A percentile compares a stretch with the other conserved stretches of the same genome.
Evolutionary conservation across 2,113 vertebrate genomes (phyloP).

Genomic region (Scolopax mira): DNA sequence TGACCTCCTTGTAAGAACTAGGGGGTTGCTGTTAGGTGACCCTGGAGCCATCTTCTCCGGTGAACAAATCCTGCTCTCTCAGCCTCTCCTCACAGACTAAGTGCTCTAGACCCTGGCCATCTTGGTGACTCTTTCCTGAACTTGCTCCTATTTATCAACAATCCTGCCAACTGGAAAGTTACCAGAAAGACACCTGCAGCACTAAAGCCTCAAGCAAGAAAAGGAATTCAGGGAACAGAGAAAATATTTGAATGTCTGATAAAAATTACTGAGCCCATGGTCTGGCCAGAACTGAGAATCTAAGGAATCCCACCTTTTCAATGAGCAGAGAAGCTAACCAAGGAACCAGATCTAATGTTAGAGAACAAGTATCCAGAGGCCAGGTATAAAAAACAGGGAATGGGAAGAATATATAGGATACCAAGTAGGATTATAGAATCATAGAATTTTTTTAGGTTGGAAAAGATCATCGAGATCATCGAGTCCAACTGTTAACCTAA

Average conservation of each 20-base stretch:
- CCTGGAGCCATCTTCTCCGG: neutral
- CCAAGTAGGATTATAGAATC: neutral
- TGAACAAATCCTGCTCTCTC: neutral
- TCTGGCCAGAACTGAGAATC: neutral
- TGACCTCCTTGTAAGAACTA: neutral
- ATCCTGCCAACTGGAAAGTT: accelerated
- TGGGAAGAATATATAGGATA: neutral
- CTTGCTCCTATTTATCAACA: neutral
- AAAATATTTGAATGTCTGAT: neutral
- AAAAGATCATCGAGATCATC: neutral
- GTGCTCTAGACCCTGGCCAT: neutral
- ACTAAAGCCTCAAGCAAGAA: neutral
- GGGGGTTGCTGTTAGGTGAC: neutral
- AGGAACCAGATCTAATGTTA: neutral
- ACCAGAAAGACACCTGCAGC: neutral
- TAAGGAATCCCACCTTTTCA: neutral
- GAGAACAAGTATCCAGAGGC: neutral
- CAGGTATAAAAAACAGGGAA: neutral
- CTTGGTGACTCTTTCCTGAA: neutral
- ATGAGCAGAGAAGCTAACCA: neutral
- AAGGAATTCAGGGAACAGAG: neutral
- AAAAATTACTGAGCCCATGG: neutral
- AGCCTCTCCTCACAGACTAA: neutral
- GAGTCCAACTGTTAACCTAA: neutral
- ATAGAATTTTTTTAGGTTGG: neutral